These are phyloP conservation scores for Tenthredo amoena DNA, from an alignment of 2,888 invertebrate species.

Conservation along the genomic window DNA sequence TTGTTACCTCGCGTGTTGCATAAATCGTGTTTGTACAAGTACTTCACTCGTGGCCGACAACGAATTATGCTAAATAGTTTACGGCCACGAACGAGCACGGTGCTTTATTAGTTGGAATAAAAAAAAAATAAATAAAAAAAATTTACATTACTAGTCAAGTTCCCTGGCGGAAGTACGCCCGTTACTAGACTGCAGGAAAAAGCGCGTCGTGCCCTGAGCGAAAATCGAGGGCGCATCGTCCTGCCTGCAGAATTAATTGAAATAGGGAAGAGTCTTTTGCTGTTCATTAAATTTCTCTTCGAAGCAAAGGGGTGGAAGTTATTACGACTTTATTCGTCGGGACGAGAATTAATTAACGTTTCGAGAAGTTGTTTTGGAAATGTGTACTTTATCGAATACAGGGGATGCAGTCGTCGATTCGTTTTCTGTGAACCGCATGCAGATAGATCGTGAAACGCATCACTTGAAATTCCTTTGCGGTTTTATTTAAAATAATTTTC, in stretches of 20 bases:
- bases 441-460: neutral
- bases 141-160: conserved; percentile 65
- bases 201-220: neutral
- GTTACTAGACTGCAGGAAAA: conserved; percentile 21
- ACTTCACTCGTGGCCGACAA: conserved; percentile 24
- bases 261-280: neutral
- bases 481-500: conserved; percentile 21
- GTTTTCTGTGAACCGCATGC: neutral
- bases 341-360: neutral
- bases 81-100: conserved; percentile 56
- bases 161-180: neutral
- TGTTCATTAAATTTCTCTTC: conserved; percentile 18
- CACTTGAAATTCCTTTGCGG: neutral
- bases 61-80: conserved; percentile 54
- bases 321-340: neutral
- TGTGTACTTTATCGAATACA: neutral
- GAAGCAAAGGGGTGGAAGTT: neutral
- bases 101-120: conserved; percentile 70
- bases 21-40: conserved; percentile 45
- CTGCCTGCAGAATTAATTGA: neutral
- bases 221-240: conserved; percentile 17
- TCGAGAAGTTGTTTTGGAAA: neutral
- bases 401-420: neutral
- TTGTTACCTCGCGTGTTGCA: neutral
- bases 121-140: conserved; percentile 60